Conservation (phyloP, 2,888 invertebrate species). For the Ophion costatus region DNA sequence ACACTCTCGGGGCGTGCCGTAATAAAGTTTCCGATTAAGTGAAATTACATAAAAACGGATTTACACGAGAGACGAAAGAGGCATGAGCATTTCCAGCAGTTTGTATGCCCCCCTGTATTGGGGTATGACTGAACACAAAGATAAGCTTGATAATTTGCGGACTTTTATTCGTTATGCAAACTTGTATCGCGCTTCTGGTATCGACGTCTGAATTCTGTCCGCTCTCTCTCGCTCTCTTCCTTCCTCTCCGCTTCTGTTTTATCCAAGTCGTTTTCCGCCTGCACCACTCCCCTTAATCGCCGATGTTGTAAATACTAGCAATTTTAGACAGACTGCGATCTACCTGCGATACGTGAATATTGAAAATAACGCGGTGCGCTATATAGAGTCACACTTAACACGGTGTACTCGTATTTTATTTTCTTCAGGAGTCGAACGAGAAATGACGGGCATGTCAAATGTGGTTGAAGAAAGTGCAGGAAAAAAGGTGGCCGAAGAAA, state of each 20-base stretch:
- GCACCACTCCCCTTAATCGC: conserved; percentile 37
- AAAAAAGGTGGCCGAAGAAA: conserved; percentile 4
- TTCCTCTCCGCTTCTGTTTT: background rate
- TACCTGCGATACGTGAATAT: conserved; percentile 12
- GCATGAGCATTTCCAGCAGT: conserved; percentile 17
- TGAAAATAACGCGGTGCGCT: conserved; percentile 24
- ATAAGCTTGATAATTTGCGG: conserved; percentile 1
- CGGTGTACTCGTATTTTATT: background rate
- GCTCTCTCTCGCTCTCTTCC: background rate
- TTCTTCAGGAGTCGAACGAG: background rate
- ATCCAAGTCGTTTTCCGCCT: background rate
- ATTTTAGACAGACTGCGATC: conserved; percentile 53
- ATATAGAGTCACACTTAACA: background rate
- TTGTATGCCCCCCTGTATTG: background rate
- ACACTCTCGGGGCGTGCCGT: conserved; percentile 22
- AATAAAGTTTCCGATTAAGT: conserved; percentile 47
- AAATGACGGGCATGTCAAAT: conserved; percentile 3
- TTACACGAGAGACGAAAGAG: conserved; percentile 4
- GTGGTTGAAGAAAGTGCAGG: background rate
- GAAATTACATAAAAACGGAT: conserved; percentile 29
- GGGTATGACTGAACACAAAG: background rate
- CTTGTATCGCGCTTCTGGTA: background rate
- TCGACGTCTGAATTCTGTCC: conserved; percentile 20
- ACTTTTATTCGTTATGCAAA: conserved; percentile 19
- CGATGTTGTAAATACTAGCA: conserved; percentile 2